A percentile compares a stretch with the other conserved stretches of the same genome.
Evolutionary conservation across 1,140 invertebrate species (phyloP).

Genomic region (Brachionus koreanus): DNA sequence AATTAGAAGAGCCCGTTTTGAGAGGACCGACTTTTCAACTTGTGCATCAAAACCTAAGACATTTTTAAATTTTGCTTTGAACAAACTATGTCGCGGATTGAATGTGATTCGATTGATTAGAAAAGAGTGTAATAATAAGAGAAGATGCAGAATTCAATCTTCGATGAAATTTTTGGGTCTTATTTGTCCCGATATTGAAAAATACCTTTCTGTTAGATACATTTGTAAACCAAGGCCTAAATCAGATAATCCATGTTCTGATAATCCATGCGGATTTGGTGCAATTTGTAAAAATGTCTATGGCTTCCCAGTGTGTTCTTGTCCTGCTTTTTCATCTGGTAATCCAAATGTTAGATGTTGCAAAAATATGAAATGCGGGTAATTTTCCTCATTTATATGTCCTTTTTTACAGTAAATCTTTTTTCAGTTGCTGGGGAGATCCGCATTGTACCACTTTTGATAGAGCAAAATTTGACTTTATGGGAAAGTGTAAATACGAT

Average conservation of each 20-base stretch:
- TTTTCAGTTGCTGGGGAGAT: conserved; percentile 24
- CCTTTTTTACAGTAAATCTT: neutral
- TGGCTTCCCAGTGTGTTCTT: neutral
- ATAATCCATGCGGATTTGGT: conserved; percentile 25
- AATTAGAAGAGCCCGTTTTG: neutral
- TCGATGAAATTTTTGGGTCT: neutral
- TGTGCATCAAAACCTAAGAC: neutral
- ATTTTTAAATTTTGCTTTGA: neutral
- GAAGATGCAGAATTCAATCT: neutral
- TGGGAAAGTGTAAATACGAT: conserved; percentile 40
- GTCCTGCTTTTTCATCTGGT: neutral
- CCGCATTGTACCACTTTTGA: conserved; percentile 38
- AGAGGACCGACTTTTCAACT: neutral
- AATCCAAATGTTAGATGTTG: conserved; percentile 34
- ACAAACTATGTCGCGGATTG: neutral
- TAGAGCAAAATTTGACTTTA: neutral
- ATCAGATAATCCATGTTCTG: neutral
- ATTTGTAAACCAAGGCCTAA: neutral
- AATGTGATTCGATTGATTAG: neutral
- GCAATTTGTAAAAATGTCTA: neutral
- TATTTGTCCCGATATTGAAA: neutral
- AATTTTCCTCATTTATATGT: neutral
- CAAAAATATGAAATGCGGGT: conserved; percentile 17
- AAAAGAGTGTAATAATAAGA: neutral
- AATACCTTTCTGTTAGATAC: neutral